phyloP scores from a whole-genome alignment of 2,888 invertebrate genomes.

The Aelia acuminata region DNA sequence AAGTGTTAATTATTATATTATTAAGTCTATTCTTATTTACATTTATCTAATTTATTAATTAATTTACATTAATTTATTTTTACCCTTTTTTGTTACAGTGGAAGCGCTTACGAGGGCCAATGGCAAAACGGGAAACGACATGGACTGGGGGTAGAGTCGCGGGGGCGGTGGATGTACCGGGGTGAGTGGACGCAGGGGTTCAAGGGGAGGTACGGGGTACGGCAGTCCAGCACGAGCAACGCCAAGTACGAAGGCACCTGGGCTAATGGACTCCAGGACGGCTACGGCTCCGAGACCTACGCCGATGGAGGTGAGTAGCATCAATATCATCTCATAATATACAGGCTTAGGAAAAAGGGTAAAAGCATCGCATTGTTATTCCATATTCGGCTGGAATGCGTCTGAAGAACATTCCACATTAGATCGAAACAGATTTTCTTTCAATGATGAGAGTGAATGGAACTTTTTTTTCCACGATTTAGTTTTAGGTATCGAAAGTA shows the following conservation, averaged over 20 bases:
- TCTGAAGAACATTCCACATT: too few species aligned
- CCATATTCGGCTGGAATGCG: too few species aligned
- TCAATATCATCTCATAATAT: too few species aligned
- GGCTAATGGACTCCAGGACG: constrained; percentile 98
- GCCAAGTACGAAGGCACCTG: constrained; percentile 98
- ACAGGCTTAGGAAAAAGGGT: too few species aligned
- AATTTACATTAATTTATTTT: not conserved
- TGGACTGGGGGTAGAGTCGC: constrained; percentile 96
- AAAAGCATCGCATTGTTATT: too few species aligned
- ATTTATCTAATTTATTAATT: too few species aligned
- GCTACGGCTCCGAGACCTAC: constrained; percentile 99
- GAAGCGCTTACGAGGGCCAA: constrained; percentile 96
- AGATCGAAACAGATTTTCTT: too few species aligned
- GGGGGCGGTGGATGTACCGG: constrained; percentile 97
- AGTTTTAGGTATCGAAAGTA: too few species aligned
- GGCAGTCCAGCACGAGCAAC: constrained; percentile 94
- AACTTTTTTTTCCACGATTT: too few species aligned
- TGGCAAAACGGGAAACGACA: constrained; percentile 99
- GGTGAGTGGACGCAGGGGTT: constrained; percentile 99
- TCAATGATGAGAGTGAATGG: too few species aligned
- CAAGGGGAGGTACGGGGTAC: constrained; percentile 98
- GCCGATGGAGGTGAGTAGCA: constrained; percentile 94
- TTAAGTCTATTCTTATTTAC: too few species aligned
- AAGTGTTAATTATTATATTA: too few species aligned
- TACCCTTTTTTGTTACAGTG: constrained; percentile 74